Evolutionary conservation across 2,797 vertebrate species (phyloP).

Genomic region (Nyctalus aviator): DNA sequence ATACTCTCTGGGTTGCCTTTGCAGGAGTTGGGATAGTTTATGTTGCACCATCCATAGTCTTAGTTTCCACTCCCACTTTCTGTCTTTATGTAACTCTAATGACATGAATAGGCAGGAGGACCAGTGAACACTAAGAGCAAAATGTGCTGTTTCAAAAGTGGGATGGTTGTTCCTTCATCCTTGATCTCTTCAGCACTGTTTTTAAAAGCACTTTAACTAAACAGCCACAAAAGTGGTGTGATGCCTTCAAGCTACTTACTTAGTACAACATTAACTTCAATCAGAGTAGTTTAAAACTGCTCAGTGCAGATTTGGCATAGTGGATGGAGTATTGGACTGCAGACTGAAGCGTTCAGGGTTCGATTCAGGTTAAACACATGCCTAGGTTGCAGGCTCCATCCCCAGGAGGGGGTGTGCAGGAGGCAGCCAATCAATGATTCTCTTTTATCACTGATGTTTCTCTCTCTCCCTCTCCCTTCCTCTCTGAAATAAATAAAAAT

Average conservation of each 20-base stretch:
- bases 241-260: background rate
- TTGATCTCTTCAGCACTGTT: background rate
- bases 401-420: no score
- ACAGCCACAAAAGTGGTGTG: background rate
- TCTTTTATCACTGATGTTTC: no score
- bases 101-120: background rate
- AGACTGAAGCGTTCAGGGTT: no score
- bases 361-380: no score
- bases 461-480: no score
- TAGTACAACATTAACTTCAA: background rate
- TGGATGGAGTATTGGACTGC: no score
- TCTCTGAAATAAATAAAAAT: no score
- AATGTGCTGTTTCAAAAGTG: background rate
- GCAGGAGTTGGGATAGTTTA: background rate
- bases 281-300: background rate
- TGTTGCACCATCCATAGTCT: background rate
- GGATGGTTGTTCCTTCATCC: background rate
- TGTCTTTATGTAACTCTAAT: background rate
- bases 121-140: background rate
- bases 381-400: no score
- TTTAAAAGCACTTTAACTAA: background rate
- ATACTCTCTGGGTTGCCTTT: background rate
- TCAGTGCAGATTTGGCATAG: no score
- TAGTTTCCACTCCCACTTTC: background rate
- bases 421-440: no score